Evolutionary conservation across 2,797 vertebrate species (phyloP).

Genomic region (Pachyuromys duprasi): DNA sequence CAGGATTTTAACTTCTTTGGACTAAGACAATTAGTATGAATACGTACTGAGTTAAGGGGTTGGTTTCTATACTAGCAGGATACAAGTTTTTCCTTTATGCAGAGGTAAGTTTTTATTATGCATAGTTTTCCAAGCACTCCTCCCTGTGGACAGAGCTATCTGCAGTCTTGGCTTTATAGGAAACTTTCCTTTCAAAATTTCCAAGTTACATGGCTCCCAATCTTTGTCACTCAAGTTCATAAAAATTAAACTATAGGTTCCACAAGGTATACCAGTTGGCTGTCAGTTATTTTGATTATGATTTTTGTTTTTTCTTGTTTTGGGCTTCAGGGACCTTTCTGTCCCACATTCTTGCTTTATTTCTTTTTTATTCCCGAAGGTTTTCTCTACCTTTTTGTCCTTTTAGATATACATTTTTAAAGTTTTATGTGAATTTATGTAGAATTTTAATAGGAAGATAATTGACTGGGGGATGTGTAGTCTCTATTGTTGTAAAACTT

Average conservation of each 20-base stretch:
- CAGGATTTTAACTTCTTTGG: not conserved
- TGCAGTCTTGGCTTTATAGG: not conserved
- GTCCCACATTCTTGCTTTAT: not conserved
- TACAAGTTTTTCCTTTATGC: not conserved
- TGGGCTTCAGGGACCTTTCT: not conserved
- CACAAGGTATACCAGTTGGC: not conserved
- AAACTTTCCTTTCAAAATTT: not conserved
- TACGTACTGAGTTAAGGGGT: not conserved
- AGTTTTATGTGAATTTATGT: not conserved
- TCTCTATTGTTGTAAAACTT: conserved; percentile 10
- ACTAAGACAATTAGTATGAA: not conserved
- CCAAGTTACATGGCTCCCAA: not conserved
- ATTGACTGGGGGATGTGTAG: not conserved
- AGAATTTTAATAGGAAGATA: conserved; percentile 14
- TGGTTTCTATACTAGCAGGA: not conserved
- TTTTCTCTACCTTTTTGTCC: not conserved
- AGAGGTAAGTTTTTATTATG: not conserved
- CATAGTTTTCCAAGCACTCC: not conserved
- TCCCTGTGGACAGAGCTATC: not conserved
- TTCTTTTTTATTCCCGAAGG: not conserved
- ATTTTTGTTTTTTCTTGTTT: conserved; percentile 37
- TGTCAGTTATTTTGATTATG: conserved; percentile 26
- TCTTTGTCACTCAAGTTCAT: not conserved
- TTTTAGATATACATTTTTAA: not conserved
- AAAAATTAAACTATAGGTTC: not conserved